Conservation (phyloP, 2,797 vertebrate genomes). For the Rhynchotus rufescens region DNA sequence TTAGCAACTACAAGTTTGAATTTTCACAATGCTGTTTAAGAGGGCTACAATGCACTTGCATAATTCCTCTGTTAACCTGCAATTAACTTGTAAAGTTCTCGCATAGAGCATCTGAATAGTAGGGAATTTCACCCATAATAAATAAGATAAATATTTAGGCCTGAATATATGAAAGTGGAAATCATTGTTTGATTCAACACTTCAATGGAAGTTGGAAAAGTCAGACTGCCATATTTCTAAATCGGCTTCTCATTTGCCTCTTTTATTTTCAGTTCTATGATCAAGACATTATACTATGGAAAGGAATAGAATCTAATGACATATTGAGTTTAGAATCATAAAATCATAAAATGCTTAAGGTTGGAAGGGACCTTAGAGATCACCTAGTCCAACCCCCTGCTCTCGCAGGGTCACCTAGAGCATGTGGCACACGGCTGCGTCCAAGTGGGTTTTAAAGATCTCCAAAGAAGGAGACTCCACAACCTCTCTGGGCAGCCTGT, state of each 20-base stretch:
- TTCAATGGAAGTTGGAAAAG: not conserved
- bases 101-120: not conserved
- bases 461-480: too few species aligned
- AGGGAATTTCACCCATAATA: not conserved
- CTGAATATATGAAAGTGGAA: not conserved
- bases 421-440: too few species aligned
- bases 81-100: not conserved
- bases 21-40: not conserved
- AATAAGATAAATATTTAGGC: not conserved
- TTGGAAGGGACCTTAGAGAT: too few species aligned
- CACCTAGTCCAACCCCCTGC: too few species aligned
- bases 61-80: not conserved
- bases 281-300: not conserved
- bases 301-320: conserved; percentile 12
- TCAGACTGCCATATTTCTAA: not conserved
- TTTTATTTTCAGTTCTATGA: not conserved
- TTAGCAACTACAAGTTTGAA: not conserved
- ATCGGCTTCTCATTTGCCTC: not conserved
- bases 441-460: too few species aligned
- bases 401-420: too few species aligned
- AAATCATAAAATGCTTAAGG: too few species aligned
- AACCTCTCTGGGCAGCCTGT: too few species aligned
- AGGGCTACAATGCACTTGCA: not conserved
- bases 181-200: not conserved
- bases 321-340: conserved; percentile 17